Evolutionary conservation across 2,113 vertebrate species (phyloP).

Genomic region (Empidonax traillii): DNA sequence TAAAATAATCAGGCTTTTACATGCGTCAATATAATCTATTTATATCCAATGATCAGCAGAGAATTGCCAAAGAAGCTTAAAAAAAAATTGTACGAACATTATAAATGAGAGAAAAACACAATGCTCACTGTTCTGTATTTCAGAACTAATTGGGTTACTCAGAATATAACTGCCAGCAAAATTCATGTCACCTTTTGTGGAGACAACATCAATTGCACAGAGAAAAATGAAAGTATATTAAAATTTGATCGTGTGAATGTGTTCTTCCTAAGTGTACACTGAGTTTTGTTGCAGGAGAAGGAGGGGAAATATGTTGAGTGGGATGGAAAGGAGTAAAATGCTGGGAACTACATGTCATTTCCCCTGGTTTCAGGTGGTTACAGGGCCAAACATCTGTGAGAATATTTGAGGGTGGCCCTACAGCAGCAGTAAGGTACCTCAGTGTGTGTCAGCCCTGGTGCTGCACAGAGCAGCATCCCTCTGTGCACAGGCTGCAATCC

Average conservation of each 20-base stretch:
- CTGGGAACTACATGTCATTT: background rate
- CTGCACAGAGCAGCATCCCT: background rate
- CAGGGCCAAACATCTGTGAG: background rate
- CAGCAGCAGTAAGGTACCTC: accelerated
- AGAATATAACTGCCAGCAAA: background rate
- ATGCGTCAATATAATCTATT: background rate
- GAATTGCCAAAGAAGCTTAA: background rate
- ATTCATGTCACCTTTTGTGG: background rate
- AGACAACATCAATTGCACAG: background rate
- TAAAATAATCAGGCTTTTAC: background rate
- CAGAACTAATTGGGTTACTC: background rate
- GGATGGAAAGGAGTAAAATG: background rate
- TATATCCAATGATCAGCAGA: background rate
- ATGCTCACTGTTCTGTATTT: background rate
- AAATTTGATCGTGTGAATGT: background rate
- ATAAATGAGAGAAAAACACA: background rate
- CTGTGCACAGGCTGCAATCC: background rate
- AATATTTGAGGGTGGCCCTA: background rate
- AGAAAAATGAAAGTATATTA: background rate
- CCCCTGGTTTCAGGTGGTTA: background rate
- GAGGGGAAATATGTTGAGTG: background rate
- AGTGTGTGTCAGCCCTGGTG: accelerated
- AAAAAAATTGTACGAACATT: background rate
- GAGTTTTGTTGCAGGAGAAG: background rate
- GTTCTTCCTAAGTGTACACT: background rate